Conservation (phyloP, 2,888 invertebrate genomes). For the Catocala fraxini region DNA sequence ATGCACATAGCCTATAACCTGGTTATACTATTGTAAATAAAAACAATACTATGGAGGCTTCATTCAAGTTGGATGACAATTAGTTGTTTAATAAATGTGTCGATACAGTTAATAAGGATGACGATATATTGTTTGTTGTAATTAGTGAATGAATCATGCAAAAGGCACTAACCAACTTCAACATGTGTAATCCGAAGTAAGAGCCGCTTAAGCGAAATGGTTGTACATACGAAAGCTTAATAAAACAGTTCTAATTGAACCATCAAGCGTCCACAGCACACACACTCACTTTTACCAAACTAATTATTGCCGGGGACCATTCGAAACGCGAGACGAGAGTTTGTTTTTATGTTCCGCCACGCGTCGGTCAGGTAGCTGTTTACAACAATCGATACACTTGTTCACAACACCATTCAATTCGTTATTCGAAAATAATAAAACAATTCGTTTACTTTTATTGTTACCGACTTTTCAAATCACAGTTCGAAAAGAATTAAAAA, state of each 20-base stretch:
- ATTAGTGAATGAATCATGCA: constrained; percentile 53
- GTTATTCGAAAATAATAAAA: constrained; percentile 68
- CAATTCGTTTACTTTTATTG: constrained; percentile 60
- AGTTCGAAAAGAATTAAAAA: constrained; percentile 63
- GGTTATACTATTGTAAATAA: constrained; percentile 1
- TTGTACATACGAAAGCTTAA: constrained; percentile 69
- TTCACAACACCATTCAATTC: constrained; percentile 75
- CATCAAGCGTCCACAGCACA: constrained; percentile 80
- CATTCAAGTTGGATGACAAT: constrained; percentile 33
- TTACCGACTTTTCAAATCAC: constrained; percentile 65
- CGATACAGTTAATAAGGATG: constrained; percentile 31
- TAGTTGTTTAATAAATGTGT: constrained; percentile 18
- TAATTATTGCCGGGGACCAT: constrained; percentile 80
- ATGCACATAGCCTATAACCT: constrained; percentile 12
- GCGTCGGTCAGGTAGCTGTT: constrained; percentile 67
- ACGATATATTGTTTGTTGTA: constrained; percentile 30
- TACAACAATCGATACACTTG: constrained; percentile 66
- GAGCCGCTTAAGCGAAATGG: constrained; percentile 60
- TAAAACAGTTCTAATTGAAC: constrained; percentile 79
- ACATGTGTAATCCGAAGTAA: constrained; percentile 72
- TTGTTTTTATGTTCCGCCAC: constrained; percentile 80
- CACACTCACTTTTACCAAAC: constrained; percentile 86
- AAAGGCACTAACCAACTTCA: constrained; percentile 80
- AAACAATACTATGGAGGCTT: constrained; percentile 13
- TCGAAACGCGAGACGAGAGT: constrained; percentile 78